A percentile compares a stretch with the other conserved stretches of the same genome.
These are phyloP conservation scores for Brachyalestes nurse DNA, from an alignment of 2,797 vertebrate species.

Conservation along the genomic window DNA sequence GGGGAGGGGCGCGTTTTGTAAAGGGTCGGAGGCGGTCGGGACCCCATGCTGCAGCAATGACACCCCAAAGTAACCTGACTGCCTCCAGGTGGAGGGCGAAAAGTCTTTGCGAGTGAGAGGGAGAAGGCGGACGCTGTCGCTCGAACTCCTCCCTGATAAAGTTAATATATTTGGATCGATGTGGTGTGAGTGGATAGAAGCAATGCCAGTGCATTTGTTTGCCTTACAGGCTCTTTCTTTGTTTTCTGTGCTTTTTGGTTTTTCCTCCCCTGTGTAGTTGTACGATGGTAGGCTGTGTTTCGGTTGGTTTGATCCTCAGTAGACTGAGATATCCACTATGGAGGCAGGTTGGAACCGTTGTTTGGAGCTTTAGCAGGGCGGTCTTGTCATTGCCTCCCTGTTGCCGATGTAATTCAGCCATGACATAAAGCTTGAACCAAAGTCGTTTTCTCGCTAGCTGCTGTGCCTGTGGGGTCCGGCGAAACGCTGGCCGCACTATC, in stretches of 20 bases:
- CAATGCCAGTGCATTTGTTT: conserved; percentile 59
- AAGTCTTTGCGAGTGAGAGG: conserved; percentile 40
- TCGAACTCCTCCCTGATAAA: conserved; percentile 51
- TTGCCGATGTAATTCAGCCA: conserved; percentile 83
- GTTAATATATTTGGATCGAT: conserved; percentile 61
- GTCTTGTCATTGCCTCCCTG: conserved; percentile 66
- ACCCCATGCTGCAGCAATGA: conserved; percentile 44
- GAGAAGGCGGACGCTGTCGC: conserved; percentile 16
- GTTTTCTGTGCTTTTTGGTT: conserved; percentile 52
- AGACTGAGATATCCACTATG: conserved; percentile 63
- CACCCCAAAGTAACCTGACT: conserved; percentile 39
- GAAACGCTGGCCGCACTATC: conserved; percentile 86
- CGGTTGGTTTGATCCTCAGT: conserved; percentile 50
- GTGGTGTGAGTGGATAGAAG: conserved; percentile 46
- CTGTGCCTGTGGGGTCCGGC: conserved; percentile 90
- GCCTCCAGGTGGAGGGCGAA: conserved; percentile 32
- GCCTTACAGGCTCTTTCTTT: conserved; percentile 53
- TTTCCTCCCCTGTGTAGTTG: conserved; percentile 44
- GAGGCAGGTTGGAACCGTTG: conserved; percentile 67
- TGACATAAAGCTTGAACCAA: conserved; percentile 99
- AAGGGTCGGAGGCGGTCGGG: conserved; percentile 40
- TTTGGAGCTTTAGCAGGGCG: conserved; percentile 42
- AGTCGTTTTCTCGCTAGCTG: conserved; percentile 97
- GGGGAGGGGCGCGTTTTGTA: conserved; percentile 23
- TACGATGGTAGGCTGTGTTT: conserved; percentile 64